These are phyloP conservation scores for Hermetia illucens DNA, from an alignment of 1,140 invertebrate species.

Conservation along the genomic window DNA sequence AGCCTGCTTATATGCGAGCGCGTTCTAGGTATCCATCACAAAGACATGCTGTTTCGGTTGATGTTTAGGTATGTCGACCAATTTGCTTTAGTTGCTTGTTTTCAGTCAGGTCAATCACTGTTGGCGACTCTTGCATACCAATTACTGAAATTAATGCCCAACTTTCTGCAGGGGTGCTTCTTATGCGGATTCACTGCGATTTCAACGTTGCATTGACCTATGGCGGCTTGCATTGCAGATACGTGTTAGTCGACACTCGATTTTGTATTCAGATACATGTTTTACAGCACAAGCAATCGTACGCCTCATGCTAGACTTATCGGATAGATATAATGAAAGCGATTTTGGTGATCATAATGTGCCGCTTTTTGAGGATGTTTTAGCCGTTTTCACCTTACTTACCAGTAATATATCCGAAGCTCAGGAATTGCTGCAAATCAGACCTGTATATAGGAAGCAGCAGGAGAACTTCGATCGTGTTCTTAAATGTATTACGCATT, in stretches of 20 bases:
- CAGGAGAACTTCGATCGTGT: slow-evolving; percentile 70
- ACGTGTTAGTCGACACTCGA: slow-evolving; percentile 60
- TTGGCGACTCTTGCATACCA: neutral
- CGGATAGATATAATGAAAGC: slow-evolving; percentile 42
- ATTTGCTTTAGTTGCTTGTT: slow-evolving; percentile 3
- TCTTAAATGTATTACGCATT: slow-evolving; percentile 62
- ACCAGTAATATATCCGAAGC: slow-evolving; percentile 33
- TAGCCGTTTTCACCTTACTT: slow-evolving; percentile 42
- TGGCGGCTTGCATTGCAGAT: slow-evolving; percentile 70
- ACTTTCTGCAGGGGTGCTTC: slow-evolving; percentile 60
- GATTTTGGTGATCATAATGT: slow-evolving; percentile 20
- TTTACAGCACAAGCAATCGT: slow-evolving; percentile 68
- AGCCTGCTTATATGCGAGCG: slow-evolving; percentile 70
- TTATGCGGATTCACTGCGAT: slow-evolving; percentile 70
- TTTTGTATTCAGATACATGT: slow-evolving; percentile 58
- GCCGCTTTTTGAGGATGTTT: slow-evolving; percentile 56
- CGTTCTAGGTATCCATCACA: slow-evolving; percentile 64
- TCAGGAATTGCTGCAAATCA: slow-evolving; percentile 44
- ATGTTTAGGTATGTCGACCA: slow-evolving; percentile 29
- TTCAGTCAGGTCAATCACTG: neutral
- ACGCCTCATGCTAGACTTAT: slow-evolving; percentile 61
- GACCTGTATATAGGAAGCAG: slow-evolving; percentile 60
- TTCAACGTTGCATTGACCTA: slow-evolving; percentile 72
- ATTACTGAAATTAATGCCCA: slow-evolving; percentile 1
- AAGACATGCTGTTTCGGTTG: slow-evolving; percentile 68